These are phyloP conservation scores for Meandrina meandrites DNA, from an alignment of 92 coral and sea anemone species.

Conservation along the genomic window DNA sequence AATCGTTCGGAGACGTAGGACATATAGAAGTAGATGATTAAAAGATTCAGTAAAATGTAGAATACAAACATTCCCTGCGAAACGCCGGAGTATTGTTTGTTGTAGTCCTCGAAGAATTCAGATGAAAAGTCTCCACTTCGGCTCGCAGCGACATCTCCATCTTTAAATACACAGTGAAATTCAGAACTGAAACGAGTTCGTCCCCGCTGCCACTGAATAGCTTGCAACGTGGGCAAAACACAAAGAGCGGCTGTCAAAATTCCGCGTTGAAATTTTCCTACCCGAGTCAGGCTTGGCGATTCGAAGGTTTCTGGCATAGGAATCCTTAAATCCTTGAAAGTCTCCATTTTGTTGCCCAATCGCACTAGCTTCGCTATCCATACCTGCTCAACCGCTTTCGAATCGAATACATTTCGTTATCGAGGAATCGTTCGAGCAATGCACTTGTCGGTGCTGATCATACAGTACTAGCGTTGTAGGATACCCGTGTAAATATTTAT, in stretches of 20 bases:
- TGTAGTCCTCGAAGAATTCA: slow-evolving; percentile 12
- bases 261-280: slow-evolving; percentile 45
- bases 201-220: slow-evolving; percentile 28
- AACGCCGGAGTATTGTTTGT: slow-evolving; percentile 2
- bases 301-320: slow-evolving; percentile 29
- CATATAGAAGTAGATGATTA: slow-evolving; percentile 23
- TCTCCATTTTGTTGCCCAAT: slow-evolving; percentile 22
- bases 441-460: slow-evolving; percentile 1
- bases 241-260: slow-evolving; percentile 12
- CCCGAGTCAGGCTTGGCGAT: slow-evolving; percentile 43
- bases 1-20: slow-evolving; percentile 46
- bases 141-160: slow-evolving; percentile 23
- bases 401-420: slow-evolving; percentile 10
- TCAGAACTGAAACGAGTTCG: neutral
- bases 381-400: slow-evolving; percentile 7
- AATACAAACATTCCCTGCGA: slow-evolving; percentile 26
- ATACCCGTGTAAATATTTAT: neutral
- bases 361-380: slow-evolving; percentile 2
- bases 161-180: slow-evolving; percentile 24
- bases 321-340: slow-evolving; percentile 31
- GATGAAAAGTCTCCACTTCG: neutral
- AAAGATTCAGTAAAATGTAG: slow-evolving; percentile 22
- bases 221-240: slow-evolving; percentile 31
- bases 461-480: neutral
- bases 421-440: neutral